Evolutionary conservation across 2,888 invertebrate genomes (phyloP), one percentile per base, ranked within the genome.

Genomic region (Cremastinae sp.): DNA sequence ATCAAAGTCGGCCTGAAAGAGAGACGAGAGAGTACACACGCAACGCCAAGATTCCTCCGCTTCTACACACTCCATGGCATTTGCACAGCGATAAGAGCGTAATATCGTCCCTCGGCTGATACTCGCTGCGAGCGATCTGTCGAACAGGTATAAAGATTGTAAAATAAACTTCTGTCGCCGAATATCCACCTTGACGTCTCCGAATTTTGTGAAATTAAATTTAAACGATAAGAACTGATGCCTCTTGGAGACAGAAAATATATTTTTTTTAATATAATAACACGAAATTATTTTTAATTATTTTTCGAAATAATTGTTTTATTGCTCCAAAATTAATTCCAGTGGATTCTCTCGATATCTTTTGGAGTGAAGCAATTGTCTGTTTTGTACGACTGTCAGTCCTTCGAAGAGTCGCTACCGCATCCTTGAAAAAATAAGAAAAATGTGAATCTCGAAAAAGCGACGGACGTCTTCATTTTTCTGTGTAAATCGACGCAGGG

Each of bases 1-100:
- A 78, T 80, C 80, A 80, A 80, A 80, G 79, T 69, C 76, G 76
- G 76, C 64, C 56, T 41, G 49, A 66, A 66, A 22, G 68, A 47
- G 41, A 62, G 41, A n/a, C n/a, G n/a, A n/a, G 72, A 64, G 68
- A 28, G 28, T 28, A 28, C 28, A 28, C 28, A 28, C 28, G 28
- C 28, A 3, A 2, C 5, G 45, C 61, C 16, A 22, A 37, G 28
- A 51, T 12, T 51, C 43, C 53, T 39, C 28, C 56, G 62, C 64
- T 59, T 66, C 61, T 47, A 3, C 28, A 28, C 28, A 65, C 55
- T 43, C 72, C 66, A 66, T 51, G 55, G 53, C 70, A 56, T 74
- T 72, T 75, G 75, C 62, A 69, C 75, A 69, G 69, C 43, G 76
- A 76, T 76, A 76, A 76, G 72, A 2, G 28, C 28, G 2, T 28